Percentiles rank a stretch among this genome's conserved stretches.
Evolutionary conservation across 2,888 invertebrate species (phyloP).

Genomic region (Trissoscelio sp.): DNA sequence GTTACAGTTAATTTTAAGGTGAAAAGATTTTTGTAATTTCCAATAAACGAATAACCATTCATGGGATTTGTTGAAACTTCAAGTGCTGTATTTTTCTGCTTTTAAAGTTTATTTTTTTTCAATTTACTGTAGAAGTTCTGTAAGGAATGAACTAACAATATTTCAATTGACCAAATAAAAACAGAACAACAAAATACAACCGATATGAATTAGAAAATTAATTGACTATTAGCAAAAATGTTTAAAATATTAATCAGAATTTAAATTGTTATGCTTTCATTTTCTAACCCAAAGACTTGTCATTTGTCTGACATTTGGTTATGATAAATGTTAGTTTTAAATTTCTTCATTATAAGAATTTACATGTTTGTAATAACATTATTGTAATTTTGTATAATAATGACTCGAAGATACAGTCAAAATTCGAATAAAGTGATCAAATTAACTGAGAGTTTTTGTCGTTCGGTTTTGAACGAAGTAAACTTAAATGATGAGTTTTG

Average conservation of each 20-base stretch:
- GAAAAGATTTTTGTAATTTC: constrained; percentile 8
- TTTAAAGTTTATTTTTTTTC: background rate
- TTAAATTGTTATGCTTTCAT: no score
- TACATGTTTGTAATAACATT: background rate
- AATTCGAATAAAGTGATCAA: background rate
- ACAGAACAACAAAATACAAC: no score
- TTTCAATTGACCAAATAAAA: background rate
- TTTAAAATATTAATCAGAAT: no score
- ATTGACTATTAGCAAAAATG: no score
- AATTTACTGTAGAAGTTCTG: background rate
- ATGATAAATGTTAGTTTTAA: background rate
- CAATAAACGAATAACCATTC: constrained; percentile 1
- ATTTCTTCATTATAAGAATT: background rate
- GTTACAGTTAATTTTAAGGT: constrained; percentile 13
- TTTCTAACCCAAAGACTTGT: background rate
- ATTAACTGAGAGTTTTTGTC: constrained; percentile 64
- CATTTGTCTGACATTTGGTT: background rate
- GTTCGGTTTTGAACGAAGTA: constrained; percentile 66
- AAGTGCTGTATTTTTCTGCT: background rate
- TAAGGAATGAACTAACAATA: background rate
- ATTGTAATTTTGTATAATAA: background rate
- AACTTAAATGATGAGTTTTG: constrained; percentile 77
- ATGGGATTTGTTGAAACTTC: background rate
- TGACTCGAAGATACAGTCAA: constrained; percentile 1
- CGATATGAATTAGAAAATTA: no score